A percentile compares a stretch with the other conserved stretches of the same genome.
Evolutionary conservation across 2,797 vertebrate genomes (phyloP).

Genomic region (Carduelis carduelis): DNA sequence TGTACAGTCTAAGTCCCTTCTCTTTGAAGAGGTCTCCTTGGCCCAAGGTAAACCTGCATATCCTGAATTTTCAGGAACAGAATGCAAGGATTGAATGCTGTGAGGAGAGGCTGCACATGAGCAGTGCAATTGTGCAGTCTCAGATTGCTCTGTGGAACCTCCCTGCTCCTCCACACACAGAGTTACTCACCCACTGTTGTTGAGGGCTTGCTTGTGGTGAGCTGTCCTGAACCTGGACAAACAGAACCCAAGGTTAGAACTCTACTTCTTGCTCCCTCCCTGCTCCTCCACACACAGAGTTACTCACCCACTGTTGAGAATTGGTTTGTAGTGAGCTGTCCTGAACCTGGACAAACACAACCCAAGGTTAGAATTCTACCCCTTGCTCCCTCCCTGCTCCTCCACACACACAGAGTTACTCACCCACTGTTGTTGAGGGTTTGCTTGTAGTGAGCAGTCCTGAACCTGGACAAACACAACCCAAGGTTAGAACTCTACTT

Average conservation of each 20-base stretch:
- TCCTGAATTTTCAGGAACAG: background rate
- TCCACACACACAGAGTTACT: background rate
- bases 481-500: background rate
- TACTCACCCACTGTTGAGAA: slow-evolving; percentile 6
- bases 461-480: background rate
- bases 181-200: slow-evolving; percentile 7
- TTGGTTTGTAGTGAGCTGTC: background rate
- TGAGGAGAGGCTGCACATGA: background rate
- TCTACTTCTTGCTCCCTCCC: background rate
- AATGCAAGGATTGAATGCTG: rapidly evolving
- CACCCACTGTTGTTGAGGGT: background rate
- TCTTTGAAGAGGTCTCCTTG: background rate
- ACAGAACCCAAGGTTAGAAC: background rate
- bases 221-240: background rate
- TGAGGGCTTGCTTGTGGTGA: background rate
- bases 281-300: background rate
- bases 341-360: background rate
- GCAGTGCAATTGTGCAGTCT: background rate
- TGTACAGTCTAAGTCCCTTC: background rate
- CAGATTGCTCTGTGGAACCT: background rate
- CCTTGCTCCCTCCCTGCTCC: background rate
- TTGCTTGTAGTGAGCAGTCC: background rate
- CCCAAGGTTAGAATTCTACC: background rate
- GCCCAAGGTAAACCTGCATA: background rate
- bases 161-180: background rate